Evolutionary conservation across 2,113 vertebrate species (phyloP), one percentile per base, ranked within the genome.

Genomic region (Oncorhynchus tshawytscha): DNA sequence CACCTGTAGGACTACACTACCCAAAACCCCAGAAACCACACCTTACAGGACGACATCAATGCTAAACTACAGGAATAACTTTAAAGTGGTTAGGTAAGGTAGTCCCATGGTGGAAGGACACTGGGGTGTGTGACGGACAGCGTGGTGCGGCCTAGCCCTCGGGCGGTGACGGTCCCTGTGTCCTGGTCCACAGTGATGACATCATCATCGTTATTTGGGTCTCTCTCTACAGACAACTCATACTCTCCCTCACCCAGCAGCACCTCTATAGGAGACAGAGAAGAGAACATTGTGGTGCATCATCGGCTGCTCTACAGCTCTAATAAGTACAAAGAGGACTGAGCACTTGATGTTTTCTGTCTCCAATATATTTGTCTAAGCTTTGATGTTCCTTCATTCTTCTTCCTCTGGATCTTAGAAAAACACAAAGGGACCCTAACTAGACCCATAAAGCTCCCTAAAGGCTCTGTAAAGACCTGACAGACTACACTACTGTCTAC

Each of bases 191-290:
- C 69, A 0, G 29, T 65, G 70, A 91, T 87, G 1, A 90, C 73
- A 15, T 73, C 77, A 77, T 69, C 2, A 4, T 1, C 84, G 1
- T 25, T 18, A 18, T 13, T 18, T 9, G 67, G 51, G 29, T 49
- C 68, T 12, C 27, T 49, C 24, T 59, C 3, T 0, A 22, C 48
- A 24, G 7, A 3, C 48, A 78, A 64, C 2, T 80, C 78, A 24
- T 89, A 88, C 73, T 83, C 85, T 62, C 87, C 79, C 60, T 90
- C 73, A 60, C 90, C 89, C 82, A 93, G 79, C 12, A 72, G n/a
- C 39, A 90, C 59, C 77, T 91, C 91, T 91, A 71, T 16, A 78
- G 27, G n/a, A 68, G 16, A 9, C 31, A 59, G 62, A 54, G 22
- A 31, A 5, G 25, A 57, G 48, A 29, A 16, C 39, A 20, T 20